A percentile compares a stretch with the other conserved stretches of the same genome.
Evolutionary conservation across 2,113 vertebrate genomes (phyloP).

Genomic region (Epinephelus cyanopodus): DNA sequence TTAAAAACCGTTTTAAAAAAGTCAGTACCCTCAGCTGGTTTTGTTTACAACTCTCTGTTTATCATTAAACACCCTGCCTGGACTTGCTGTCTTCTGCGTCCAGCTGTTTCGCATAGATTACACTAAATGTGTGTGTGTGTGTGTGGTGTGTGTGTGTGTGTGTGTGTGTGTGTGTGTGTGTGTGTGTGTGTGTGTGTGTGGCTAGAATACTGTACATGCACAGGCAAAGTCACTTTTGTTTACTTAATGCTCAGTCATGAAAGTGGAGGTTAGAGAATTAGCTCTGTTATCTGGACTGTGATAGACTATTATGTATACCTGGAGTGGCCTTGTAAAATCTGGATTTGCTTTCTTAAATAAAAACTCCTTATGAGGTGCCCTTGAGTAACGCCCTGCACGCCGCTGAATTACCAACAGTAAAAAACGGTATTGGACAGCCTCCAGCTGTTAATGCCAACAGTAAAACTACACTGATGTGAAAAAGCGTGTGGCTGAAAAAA

Average conservation of each 20-base stretch:
- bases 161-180: constrained; percentile 11
- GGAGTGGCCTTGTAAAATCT: constrained; percentile 28
- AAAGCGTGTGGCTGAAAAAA: constrained; percentile 36
- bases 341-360: background rate
- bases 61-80: constrained; percentile 69
- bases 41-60: constrained; percentile 70
- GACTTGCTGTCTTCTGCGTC: constrained; percentile 41
- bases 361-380: constrained; percentile 7
- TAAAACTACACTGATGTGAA: constrained; percentile 26
- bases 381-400: constrained; percentile 12
- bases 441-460: constrained; percentile 37
- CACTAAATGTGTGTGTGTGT: constrained; percentile 23
- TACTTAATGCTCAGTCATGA: background rate
- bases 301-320: background rate
- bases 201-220: background rate
- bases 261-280: background rate
- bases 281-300: constrained; percentile 5
- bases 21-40: constrained; percentile 50
- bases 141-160: constrained; percentile 8
- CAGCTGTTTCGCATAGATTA: constrained; percentile 76
- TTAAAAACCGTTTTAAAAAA: background rate
- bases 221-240: background rate
- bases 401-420: constrained; percentile 22
- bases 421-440: constrained; percentile 13
- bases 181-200: constrained; percentile 16